These are phyloP conservation scores for Epistrophe grossulariae DNA, from an alignment of 2,888 invertebrate species.

Conservation along the genomic window DNA sequence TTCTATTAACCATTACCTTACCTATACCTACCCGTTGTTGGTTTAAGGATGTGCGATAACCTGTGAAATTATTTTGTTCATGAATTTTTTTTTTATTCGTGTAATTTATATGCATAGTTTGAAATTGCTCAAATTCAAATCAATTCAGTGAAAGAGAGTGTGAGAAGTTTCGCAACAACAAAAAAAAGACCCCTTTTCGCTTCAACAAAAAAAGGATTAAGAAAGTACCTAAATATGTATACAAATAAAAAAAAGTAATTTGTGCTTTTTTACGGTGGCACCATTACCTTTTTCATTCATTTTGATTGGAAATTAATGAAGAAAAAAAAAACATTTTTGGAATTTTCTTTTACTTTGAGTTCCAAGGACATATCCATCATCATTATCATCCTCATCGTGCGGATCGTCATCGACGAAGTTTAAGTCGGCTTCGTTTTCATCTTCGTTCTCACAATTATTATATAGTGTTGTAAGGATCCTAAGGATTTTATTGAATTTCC, in stretches of 20 bases:
- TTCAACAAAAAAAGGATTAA: conserved; percentile 3
- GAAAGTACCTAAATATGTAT: no score
- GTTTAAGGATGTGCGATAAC: conserved; percentile 70
- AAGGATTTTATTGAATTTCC: conserved; percentile 73
- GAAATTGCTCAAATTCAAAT: conserved; percentile 23
- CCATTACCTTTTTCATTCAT: conserved; percentile 8
- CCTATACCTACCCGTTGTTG: neutral
- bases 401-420: no score
- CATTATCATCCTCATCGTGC: conserved; percentile 37
- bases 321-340: conserved; percentile 50
- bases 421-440: neutral
- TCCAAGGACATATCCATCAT: conserved; percentile 58
- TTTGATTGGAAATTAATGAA: conserved; percentile 68
- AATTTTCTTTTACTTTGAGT: conserved; percentile 34
- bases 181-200: neutral
- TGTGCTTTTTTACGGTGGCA: conserved; percentile 18
- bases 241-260: conserved; percentile 5
- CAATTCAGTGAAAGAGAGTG: conserved; percentile 17
- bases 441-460: conserved; percentile 8
- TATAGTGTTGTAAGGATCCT: conserved; percentile 21
- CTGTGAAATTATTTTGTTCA: conserved; percentile 72
- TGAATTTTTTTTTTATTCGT: neutral
- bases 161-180: neutral
- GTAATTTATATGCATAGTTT: conserved; percentile 4
- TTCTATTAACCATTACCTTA: conserved; percentile 4